Evolutionary conservation across 2,888 invertebrate genomes (phyloP), one percentile per base, ranked within the genome.

Genomic region (Lithophane socia): DNA sequence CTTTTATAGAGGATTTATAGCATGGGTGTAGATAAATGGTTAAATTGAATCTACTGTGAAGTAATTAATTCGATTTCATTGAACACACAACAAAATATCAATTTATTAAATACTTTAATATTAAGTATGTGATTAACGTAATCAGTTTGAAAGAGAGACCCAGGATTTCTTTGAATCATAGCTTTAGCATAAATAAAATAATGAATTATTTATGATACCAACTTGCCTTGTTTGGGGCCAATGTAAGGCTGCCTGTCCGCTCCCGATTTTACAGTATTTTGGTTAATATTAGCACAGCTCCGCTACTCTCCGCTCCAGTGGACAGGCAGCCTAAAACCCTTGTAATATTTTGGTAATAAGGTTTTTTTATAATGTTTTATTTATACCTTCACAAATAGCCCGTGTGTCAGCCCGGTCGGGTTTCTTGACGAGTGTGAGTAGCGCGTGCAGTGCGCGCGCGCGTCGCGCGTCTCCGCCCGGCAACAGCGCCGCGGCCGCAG

Each of bases 341-440:
- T 13, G 16, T 16, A 60, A 29, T 18, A 1, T 24, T 58, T 24
- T 24, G 16, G 13, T 16, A 24, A 58, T 24, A 13, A n/a, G 4
- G 0, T 18, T 18, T 18, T 9, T 8, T 16, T n/a, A 2, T 12
- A 21, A 21, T 21, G 21, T 58, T n/a, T 12, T 54, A 21, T 21
- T 21, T 3, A 1, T 42, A 96, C 96, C 96, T 91, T 95, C 96
- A 77, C 95, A 95, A 54, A 96, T 94, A 61, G 91, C 90, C 60
- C 94, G 86, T 0, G 95, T 93, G 75, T 96, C 96, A 0, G 89
- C 80, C 2, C 90, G 92, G 60, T 96, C 95, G 0, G 96, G 96
- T 37, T 93, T 93, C 91, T 96, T 96, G 83, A 94, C 92, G 13
- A 96, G 92, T 37, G 95, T 95, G 80, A 96, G 95, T 37, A 96